Evolutionary conservation across 2,888 invertebrate species (phyloP), one percentile per base, ranked within the genome.

Genomic region (Ametastegia equiseti): DNA sequence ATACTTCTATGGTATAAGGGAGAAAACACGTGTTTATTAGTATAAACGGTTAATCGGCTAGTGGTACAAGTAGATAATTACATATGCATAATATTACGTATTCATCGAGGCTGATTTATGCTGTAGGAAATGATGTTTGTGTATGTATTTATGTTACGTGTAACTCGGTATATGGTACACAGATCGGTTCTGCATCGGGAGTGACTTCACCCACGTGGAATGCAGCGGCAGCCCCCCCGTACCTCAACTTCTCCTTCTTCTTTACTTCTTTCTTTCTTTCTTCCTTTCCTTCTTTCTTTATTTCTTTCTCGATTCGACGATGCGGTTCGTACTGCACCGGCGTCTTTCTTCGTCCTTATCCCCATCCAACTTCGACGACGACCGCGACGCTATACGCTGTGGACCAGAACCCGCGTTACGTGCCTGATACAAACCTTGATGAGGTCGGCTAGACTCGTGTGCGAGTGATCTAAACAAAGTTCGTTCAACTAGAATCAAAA

Each of bases 201-300:
- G 79, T 88, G 89, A 88, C 86, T 86, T 86, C 84, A 86, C 81
- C 84, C 84, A 45, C 79, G 67, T 82, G 88, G 87, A 89, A 89
- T 89, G 87, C 84, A 84, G 84, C n/a, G n/a, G n/a, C n/a, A n/a
- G 67, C 81, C 81, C 81, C 81, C 81, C 81, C 80, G 83, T 80
- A 81, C 71, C 60, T 27, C 39, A 47, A 75, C 82, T 84, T 80
- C 81, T 73, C 63, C 23, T 45, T 54, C 78, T 54, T 78, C 80
- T 81, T 82, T 78, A 77, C 69, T 84, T 81, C 77, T 50, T 54
- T 69, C 67, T 80, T 47, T 30, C 67, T 47, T 80, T 36, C 54
- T n/a, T 54, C 4, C 15, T 50, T n/a, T 15, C n/a, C 9, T n/a
- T n/a, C n/a, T n/a, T n/a, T n/a, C n/a, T n/a, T n/a, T n/a, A n/a